Evolutionary conservation across 2,797 vertebrate species (phyloP).

Genomic region (Basileuterus tristriatus): DNA sequence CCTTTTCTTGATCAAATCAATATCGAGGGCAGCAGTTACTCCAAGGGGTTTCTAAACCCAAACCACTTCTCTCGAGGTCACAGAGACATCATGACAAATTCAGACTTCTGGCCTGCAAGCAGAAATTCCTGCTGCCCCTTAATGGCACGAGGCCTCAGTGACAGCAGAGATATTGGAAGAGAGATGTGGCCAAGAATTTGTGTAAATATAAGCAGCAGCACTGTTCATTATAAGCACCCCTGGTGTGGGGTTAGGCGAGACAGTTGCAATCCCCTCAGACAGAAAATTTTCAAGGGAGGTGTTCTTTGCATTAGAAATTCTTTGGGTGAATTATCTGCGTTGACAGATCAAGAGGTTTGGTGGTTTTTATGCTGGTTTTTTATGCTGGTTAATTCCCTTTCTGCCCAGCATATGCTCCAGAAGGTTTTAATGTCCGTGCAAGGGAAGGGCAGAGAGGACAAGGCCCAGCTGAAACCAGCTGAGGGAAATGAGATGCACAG

Average conservation of each 20-base stretch:
- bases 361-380: background rate
- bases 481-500: background rate
- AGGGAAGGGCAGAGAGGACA: background rate
- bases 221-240: background rate
- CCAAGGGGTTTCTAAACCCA: background rate
- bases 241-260: background rate
- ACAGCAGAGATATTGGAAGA: background rate
- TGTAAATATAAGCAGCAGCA: background rate
- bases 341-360: background rate
- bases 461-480: background rate
- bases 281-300: background rate
- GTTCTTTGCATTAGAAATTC: background rate
- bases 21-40: background rate
- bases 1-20: background rate
- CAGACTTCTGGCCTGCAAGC: background rate
- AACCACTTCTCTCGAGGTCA: background rate
- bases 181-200: background rate
- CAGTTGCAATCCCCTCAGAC: background rate
- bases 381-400: background rate
- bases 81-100: background rate
- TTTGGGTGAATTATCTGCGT: background rate
- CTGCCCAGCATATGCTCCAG: background rate
- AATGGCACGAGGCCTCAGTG: background rate
- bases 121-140: background rate
- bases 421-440: background rate